Conservation (phyloP, 2,888 invertebrate genomes). For the Selenia dentaria region DNA sequence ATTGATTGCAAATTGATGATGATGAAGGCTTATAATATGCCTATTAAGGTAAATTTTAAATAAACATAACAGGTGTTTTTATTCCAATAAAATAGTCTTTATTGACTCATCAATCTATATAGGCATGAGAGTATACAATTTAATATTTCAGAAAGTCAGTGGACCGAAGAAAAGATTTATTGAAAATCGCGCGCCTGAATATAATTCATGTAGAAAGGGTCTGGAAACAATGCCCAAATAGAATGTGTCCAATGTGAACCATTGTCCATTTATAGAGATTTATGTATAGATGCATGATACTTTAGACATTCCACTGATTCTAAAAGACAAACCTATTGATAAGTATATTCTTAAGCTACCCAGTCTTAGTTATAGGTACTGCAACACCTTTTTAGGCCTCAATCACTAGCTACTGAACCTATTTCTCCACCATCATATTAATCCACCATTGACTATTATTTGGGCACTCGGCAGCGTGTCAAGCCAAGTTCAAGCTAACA, state of each 20-base stretch:
- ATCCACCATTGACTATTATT: no score
- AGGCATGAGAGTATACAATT: conserved; percentile 12
- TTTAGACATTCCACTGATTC: no score
- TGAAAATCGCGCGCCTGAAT: conserved; percentile 22
- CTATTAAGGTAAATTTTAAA: conserved; percentile 2
- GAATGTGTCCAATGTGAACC: conserved; percentile 24
- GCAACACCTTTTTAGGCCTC: no score
- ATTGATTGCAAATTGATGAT: conserved; percentile 8
- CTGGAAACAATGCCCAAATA: conserved; percentile 27
- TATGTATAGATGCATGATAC: no score
- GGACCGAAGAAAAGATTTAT: conserved; percentile 27
- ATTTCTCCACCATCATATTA: no score
- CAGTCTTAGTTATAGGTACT: no score
- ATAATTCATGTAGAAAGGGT: conserved; percentile 26
- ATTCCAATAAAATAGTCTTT: conserved; percentile 6
- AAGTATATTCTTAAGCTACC: no score
- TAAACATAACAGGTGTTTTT: conserved; percentile 4
- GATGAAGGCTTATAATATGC: no score
- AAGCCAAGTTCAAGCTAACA: no score
- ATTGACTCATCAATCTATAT: conserved; percentile 8
- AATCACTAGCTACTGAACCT: no score
- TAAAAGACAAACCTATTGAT: no score
- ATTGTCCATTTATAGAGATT: conserved; percentile 26
- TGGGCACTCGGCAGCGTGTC: no score
- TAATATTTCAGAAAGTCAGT: conserved; percentile 20